Evolutionary conservation across 2,888 invertebrate genomes (phyloP), one percentile per base, ranked within the genome.

Genomic region (Parnassius glacialis): DNA sequence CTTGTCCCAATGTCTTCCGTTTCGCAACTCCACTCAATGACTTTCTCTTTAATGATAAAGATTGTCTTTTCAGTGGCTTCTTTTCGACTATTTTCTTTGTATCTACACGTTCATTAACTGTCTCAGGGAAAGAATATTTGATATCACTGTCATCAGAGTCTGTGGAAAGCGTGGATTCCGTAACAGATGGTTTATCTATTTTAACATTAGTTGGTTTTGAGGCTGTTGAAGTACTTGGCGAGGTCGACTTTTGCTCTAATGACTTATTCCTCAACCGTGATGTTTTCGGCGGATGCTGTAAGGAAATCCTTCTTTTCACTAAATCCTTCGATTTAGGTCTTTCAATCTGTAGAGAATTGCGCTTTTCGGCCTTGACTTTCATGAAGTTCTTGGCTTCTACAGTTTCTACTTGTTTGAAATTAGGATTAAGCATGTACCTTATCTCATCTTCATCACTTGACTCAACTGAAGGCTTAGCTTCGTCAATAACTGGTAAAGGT

Each of bases 111-210:
- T 67, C 58, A 43, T 66, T 64, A 20, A 59, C 67, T 42, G 73
- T 70, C 69, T 78, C 77, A 9, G 91, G 91, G 70, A 91, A 91
- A 20, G 91, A 88, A 72, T 91, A 91, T 77, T 90, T 90, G 1
- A 87, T 75, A 52, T 90, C 90, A 63, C 87, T 89, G 59, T 91
- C 91, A 48, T 91, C 91, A 0, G 90, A 90, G 71, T 90, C 90
- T 16, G 83, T 84, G 3, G 80, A 79, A 66, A 74, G 72, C 67
- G 72, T 70, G 64, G 77, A 65, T 64, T 84, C 81, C 48, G 70
- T 74, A 41, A 48, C 41, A 44, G 61, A 7, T 60, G 44, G 45
- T 45, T 64, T 59, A 12, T 52, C 52, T 2, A 48, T 44, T 59
- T 44, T 62, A 34, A 13, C 5, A n/a, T 10, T 20, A 9, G 44